These are phyloP conservation scores for Merodon equestris DNA, from an alignment of 2,888 invertebrate genomes.

Conservation along the genomic window DNA sequence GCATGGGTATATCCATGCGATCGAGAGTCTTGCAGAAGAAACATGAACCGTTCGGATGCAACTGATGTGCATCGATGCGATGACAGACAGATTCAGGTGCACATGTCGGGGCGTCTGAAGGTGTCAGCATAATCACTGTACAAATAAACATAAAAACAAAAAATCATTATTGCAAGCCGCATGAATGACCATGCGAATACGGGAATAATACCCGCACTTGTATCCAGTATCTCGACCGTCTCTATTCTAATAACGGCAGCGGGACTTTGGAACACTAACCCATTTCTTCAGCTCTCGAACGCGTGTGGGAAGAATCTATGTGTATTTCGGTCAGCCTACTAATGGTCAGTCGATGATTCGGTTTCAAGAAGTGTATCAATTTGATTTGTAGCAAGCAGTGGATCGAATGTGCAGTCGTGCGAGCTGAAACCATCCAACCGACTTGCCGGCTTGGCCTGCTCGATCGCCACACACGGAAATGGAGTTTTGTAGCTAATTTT, in stretches of 20 bases:
- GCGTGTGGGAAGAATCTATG: constrained; percentile 15
- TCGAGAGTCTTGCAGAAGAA: constrained; percentile 22
- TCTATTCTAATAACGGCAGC: constrained; percentile 36
- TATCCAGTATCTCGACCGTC: no score
- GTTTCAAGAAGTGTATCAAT: no score
- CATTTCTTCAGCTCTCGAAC: constrained; percentile 46
- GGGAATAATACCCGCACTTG: no score
- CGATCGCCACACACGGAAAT: no score
- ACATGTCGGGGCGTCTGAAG: constrained; percentile 44
- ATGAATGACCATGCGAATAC: constrained; percentile 46
- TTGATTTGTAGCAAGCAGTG: no score
- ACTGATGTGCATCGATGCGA: constrained; percentile 68
- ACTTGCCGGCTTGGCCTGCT: no score
- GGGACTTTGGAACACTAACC: constrained; percentile 64
- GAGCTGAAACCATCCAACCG: no score
- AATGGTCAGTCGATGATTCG: no score
- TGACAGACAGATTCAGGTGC: constrained; percentile 45
- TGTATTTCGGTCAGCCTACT: constrained; percentile 41
- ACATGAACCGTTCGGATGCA: constrained; percentile 63
- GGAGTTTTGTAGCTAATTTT: no score
- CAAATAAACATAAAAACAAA: no score
- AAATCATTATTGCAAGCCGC: constrained; percentile 48
- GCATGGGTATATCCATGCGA: constrained; percentile 11
- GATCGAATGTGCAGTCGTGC: no score
- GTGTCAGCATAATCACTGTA: constrained; percentile 9